These are phyloP conservation scores for Motacilla tschutschensis DNA, from an alignment of 2,113 vertebrate genomes.

Conservation along the genomic window DNA sequence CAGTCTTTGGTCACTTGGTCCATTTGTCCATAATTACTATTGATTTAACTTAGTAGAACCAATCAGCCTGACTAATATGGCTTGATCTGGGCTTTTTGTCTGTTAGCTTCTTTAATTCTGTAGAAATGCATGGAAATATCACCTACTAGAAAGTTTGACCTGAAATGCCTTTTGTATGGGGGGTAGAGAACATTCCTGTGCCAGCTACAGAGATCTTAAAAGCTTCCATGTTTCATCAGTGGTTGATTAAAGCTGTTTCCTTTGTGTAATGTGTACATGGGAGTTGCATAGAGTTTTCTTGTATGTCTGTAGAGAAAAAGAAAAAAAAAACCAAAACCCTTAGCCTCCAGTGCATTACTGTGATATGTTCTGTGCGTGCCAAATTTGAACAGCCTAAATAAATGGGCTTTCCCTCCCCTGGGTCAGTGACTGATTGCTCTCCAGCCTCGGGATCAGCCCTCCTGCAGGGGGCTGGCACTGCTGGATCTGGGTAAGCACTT, in stretches of 20 bases:
- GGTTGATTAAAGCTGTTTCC: conserved; percentile 64
- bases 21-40: conserved; percentile 52
- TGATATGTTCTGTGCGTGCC: conserved; percentile 56
- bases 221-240: conserved; percentile 61
- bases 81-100: conserved; percentile 48
- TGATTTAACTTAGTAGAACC: conserved; percentile 53
- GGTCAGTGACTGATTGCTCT: conserved; percentile 49
- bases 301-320: conserved; percentile 61
- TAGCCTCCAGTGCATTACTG: conserved; percentile 51
- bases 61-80: conserved; percentile 14
- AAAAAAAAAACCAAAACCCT: not conserved
- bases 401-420: conserved; percentile 48
- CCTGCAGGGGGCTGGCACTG: not conserved
- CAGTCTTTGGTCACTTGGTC: conserved; percentile 52
- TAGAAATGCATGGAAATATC: conserved; percentile 62
- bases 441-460: not conserved
- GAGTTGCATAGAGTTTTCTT: conserved; percentile 65
- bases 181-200: conserved; percentile 51
- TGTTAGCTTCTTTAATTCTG: conserved; percentile 60
- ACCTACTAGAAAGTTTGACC: conserved; percentile 52
- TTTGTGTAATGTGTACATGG: conserved; percentile 71
- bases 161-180: conserved; percentile 62
- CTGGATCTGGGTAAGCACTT: not conserved
- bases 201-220: conserved; percentile 57
- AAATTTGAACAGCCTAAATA: conserved; percentile 28